These are phyloP conservation scores for Drosophila imparisetae DNA, from an alignment of 2,888 invertebrate species.

Conservation along the genomic window DNA sequence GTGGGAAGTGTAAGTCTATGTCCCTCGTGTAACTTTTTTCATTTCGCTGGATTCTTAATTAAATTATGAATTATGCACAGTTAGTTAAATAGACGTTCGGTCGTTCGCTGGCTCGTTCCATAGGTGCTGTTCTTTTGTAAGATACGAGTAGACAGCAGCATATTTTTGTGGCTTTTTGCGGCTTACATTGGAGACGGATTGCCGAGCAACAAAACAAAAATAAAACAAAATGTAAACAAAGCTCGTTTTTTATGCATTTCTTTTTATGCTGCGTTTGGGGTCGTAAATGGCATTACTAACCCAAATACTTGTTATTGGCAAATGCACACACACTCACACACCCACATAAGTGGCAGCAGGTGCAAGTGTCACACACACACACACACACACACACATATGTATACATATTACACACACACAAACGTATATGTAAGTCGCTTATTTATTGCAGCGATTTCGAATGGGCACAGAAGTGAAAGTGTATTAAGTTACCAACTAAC, in stretches of 20 bases:
- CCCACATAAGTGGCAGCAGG: constrained; percentile 22
- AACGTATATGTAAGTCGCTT: constrained; percentile 71
- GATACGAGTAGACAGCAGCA: constrained; percentile 35
- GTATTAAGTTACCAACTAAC: constrained; percentile 71
- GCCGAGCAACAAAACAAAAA: constrained; percentile 20
- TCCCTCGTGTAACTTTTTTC: constrained; percentile 79
- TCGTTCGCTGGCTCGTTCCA: constrained; percentile 2
- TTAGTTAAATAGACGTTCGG: constrained; percentile 82
- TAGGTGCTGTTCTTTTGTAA: constrained; percentile 27
- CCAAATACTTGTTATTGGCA: constrained; percentile 79
- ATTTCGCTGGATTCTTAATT: constrained; percentile 83
- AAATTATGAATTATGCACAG: constrained; percentile 84
- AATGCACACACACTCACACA: constrained; percentile 28
- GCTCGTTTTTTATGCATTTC: constrained; percentile 57
- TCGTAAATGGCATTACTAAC: constrained; percentile 83
- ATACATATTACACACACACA: constrained; percentile 2
- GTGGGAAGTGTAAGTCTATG: constrained; percentile 51
- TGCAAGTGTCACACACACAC: constrained; percentile 30
- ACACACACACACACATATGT: constrained; percentile 29
- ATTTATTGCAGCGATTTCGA: constrained; percentile 80
- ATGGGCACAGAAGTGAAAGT: constrained; percentile 81
- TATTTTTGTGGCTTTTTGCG: constrained; percentile 45
- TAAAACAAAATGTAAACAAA: constrained; percentile 57
- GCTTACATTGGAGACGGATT: constrained; percentile 80
- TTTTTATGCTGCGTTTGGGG: constrained; percentile 62